These are phyloP conservation scores for Hyposmocoma kahamanoa DNA, from an alignment of 1,140 invertebrate species.

Conservation along the genomic window DNA sequence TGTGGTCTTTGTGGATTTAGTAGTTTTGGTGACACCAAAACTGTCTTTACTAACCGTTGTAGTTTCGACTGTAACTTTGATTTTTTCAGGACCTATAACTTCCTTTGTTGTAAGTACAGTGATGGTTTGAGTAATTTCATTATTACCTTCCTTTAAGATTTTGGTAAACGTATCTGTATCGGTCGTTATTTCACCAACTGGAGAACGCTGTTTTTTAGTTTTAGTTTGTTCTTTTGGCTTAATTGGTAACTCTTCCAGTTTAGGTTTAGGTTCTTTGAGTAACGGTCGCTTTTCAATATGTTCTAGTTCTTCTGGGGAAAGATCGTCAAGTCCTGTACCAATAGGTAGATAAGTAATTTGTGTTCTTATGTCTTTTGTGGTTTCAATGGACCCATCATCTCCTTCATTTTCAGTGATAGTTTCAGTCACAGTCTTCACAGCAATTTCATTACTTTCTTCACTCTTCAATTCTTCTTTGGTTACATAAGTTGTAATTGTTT, in stretches of 20 bases:
- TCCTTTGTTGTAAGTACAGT: slow-evolving; percentile 68
- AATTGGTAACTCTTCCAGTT: slow-evolving; percentile 30
- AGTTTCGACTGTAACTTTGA: slow-evolving; percentile 69
- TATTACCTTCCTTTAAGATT: slow-evolving; percentile 62
- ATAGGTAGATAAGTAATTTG: slow-evolving; percentile 70
- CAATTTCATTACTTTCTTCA: slow-evolving; percentile 52
- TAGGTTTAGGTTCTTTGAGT: slow-evolving; percentile 31
- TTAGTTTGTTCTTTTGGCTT: slow-evolving; percentile 35
- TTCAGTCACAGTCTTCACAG: slow-evolving; percentile 69
- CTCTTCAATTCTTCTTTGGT: slow-evolving; percentile 68
- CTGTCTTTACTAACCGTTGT: slow-evolving; percentile 66
- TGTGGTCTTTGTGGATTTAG: slow-evolving; percentile 70
- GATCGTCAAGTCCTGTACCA: slow-evolving; percentile 63
- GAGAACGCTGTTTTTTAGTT: slow-evolving; percentile 53
- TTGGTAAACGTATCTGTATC: slow-evolving; percentile 69
- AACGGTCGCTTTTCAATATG: slow-evolving; percentile 48
- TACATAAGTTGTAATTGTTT: slow-evolving; percentile 57
- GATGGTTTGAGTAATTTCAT: slow-evolving; percentile 65
- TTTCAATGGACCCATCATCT: slow-evolving; percentile 59
- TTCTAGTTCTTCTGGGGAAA: slow-evolving; percentile 58
- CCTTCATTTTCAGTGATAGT: slow-evolving; percentile 63
- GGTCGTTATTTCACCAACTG: slow-evolving; percentile 68
- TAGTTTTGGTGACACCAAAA: slow-evolving; percentile 68
- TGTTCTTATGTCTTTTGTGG: slow-evolving; percentile 66
- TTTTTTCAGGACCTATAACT: slow-evolving; percentile 65